A percentile compares a stretch with the other conserved stretches of the same genome.
These are phyloP conservation scores for Didymodactylos carnosus DNA, from an alignment of 2,888 invertebrate species.

Conservation along the genomic window DNA sequence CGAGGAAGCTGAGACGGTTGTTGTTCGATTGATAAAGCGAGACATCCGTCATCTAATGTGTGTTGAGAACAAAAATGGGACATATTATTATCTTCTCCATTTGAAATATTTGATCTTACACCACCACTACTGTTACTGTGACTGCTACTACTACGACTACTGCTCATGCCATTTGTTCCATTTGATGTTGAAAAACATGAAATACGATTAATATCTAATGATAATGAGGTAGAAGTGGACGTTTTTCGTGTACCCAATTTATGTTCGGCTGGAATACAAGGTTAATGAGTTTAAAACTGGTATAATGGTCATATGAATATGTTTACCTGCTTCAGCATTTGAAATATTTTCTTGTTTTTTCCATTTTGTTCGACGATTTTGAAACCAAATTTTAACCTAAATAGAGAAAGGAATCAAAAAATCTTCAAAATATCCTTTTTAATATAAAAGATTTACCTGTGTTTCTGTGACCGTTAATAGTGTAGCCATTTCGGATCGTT, in stretches of 20 bases:
- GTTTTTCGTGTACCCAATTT: not conserved
- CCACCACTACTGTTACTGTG: not conserved
- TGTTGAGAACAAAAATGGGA: not conserved
- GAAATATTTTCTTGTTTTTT: constrained; percentile 80
- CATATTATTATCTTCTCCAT: not conserved
- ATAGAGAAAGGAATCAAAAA: constrained; percentile 27
- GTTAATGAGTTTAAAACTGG: no score
- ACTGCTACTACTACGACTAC: not conserved
- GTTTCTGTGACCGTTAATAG: constrained; percentile 81
- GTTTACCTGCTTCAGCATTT: constrained; percentile 65
- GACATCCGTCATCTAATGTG: no score
- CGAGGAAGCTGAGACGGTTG: not conserved
- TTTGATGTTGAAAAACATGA: not conserved
- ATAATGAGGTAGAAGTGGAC: not conserved
- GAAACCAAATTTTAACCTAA: constrained; percentile 77
- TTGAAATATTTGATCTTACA: not conserved
- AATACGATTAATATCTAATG: not conserved
- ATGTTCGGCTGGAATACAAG: no score
- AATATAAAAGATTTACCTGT: constrained; percentile 46
- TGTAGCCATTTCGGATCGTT: constrained; percentile 79
- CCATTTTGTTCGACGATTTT: constrained; percentile 61
- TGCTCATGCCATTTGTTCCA: no score
- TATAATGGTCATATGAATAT: no score
- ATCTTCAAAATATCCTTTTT: not conserved
- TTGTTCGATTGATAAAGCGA: no score